A percentile compares a stretch with the other conserved stretches of the same genome.
phyloP scores from a whole-genome alignment of 2,888 invertebrate genomes.

The Camptogramma bilineatum region DNA sequence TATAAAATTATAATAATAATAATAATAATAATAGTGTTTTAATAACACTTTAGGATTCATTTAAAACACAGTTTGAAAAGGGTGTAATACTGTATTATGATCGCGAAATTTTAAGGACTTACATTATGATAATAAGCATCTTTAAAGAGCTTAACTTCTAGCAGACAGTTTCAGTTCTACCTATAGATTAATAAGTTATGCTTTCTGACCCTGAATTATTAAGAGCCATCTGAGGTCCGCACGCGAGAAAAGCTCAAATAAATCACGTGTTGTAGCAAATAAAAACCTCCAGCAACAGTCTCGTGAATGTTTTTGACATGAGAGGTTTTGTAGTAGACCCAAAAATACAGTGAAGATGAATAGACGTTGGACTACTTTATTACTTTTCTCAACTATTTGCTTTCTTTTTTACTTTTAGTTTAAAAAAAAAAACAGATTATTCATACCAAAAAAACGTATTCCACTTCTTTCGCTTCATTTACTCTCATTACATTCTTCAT shows the following conservation, averaged over 20 bases:
- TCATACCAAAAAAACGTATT: too few relatives aligned
- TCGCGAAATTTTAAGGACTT: too few relatives aligned
- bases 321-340: conserved; percentile 27
- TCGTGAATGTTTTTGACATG: conserved; percentile 31
- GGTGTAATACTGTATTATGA: too few relatives aligned
- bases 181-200: background rate
- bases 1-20: too few relatives aligned
- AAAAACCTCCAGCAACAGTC: conserved; percentile 27
- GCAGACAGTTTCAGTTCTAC: background rate
- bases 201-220: conserved; percentile 26
- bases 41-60: too few relatives aligned
- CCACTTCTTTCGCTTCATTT: too few relatives aligned
- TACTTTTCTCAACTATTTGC: too few relatives aligned
- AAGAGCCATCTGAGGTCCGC: conserved; percentile 20
- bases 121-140: background rate
- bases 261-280: conserved; percentile 28
- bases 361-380: background rate
- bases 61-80: too few relatives aligned
- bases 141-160: background rate
- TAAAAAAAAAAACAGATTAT: too few relatives aligned
- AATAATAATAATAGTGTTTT: too few relatives aligned
- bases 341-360: conserved; percentile 6
- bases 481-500: too few relatives aligned
- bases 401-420: too few relatives aligned
- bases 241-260: conserved; percentile 30